Evolutionary conservation across 2,888 invertebrate genomes (phyloP).

Genomic region (Megamerina dolium): DNA sequence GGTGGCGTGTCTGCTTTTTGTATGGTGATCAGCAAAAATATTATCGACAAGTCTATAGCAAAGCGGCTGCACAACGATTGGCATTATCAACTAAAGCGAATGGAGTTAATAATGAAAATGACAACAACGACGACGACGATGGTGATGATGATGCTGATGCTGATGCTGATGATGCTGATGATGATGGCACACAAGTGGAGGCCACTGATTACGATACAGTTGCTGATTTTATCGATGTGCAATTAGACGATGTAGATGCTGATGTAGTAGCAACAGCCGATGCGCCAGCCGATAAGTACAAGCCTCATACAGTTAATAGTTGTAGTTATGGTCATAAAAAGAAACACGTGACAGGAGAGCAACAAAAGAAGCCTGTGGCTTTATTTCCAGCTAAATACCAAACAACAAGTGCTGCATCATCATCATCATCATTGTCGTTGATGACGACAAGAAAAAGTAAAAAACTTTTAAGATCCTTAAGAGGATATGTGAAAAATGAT

Average conservation of each 20-base stretch:
- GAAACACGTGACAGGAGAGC: constrained; percentile 18
- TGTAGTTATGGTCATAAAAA: constrained; percentile 10
- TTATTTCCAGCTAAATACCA: constrained; percentile 38
- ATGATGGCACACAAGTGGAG: constrained; percentile 11
- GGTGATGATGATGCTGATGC: no score
- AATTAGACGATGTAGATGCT: constrained; percentile 24
- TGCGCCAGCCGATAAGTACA: not conserved
- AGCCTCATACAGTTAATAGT: not conserved
- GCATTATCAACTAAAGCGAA: constrained; percentile 34
- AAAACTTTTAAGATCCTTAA: constrained; percentile 42
- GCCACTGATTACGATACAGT: constrained; percentile 22
- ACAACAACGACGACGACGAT: constrained; percentile 24
- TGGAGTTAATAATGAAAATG: constrained; percentile 22
- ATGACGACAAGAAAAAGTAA: constrained; percentile 34
- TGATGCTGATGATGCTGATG: constrained; percentile 13
- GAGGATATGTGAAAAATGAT: constrained; percentile 34
- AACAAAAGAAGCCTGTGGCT: constrained; percentile 23
- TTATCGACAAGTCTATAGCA: constrained; percentile 74
- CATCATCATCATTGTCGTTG: constrained; percentile 9
- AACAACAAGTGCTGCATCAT: constrained; percentile 8
- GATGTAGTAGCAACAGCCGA: constrained; percentile 11
- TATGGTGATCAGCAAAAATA: constrained; percentile 81
- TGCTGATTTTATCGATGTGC: constrained; percentile 26
- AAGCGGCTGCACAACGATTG: constrained; percentile 53
- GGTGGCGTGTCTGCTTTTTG: constrained; percentile 88